Evolutionary conservation across 2,797 vertebrate genomes (phyloP), one percentile per base, ranked within the genome.

Genomic region (Enteromius thamalakanensis): DNA sequence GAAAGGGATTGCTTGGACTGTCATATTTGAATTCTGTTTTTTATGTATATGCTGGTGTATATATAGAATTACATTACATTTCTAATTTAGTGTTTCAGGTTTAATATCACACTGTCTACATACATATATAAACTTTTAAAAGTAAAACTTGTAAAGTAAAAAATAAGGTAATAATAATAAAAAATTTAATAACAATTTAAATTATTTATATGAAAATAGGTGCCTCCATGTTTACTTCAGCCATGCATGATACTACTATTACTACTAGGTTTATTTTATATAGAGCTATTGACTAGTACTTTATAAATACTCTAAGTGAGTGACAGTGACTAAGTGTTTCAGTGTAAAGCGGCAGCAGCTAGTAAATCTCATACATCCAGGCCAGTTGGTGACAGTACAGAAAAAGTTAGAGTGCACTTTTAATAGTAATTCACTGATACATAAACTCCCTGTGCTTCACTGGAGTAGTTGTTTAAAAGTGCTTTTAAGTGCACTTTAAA

Each of bases 351-450:
- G 12, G n/a, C 12, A 75, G 12, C 11, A 9, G 32, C 14, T 75
- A 23, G 21, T 76, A 17, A 23, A 40, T 23, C 12, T 37, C 6
- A 75, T 75, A 23, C 72, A 70, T 26, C 68, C 42, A 40, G 21
- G 32, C 51, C 51, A 58, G 72, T 58, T 40, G 51, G 7, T 23
- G 40, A 71, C 47, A 34, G 42, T 71, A 47, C 76, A 19, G 21
- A 78, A 85, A 85, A 68, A 10, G 34, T 21, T 26, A 47, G 26
- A 29, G 26, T 34, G 64, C 19, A 82, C 65, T 83, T 76, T 76
- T 67, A 76, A 47, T 78, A 82, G 40, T 81, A 60, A 81, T 37
- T 37, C 51, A 72, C 70, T 40, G 32, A 58, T 69, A 55, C 65
- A 7, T 32, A 64, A 32, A 64, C 60, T 83, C 75, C 62, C 12